Base-by-base conservation (phyloP, 2,113 vertebrate species). In the Cyphomyrus plagiostoma region DNA sequence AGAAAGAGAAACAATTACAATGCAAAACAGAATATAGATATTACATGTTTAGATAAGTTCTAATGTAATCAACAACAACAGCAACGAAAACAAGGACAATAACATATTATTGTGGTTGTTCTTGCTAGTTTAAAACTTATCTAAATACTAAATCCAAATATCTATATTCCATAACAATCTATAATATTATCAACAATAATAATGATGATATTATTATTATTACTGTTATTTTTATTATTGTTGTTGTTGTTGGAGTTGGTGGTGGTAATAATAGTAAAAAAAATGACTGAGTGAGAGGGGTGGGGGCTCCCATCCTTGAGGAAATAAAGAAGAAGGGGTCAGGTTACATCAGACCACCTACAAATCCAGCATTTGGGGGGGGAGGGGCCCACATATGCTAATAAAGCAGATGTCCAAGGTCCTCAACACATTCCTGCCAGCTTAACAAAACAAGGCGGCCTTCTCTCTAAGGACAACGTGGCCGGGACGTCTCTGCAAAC, bases 371-470 rank as follows among this genome's bases (percentile, higher is more conserved):
- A 94, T 90, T 91, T 93, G 93, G 92, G 93, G 94, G 94, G 70
- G 92, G 93, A 91, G 94, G 52, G 52, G 52, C 15, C 4, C 53
- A 91, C 92, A 91, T 94, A 96, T 95, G 95, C 94, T 95, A 96
- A 96, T 95, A 93, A 93, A 94, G 93, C 94, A 96, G 95, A 96
- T 95, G 96, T 95, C 94, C 93, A 88, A 93, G 91, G 93, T 93
- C 90, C 92, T 92, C 91, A 80, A 94, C 92, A 93, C 95, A 95
- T 95, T 96, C 95, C 94, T 94, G 93, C 90, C 92, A 91, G 89
- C 93, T 92, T 94, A 93, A 94, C 94, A 95, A 95, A 95, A 95
- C 96, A 95, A 94, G 94, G 93, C 90, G 45, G 91, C 93, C 93
- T 92, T 93, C 92, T 92, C 90, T 92, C 91, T 49, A 56, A 93